These are phyloP conservation scores for Zenarchopterus dispar DNA, from an alignment of 2,797 vertebrate genomes.

Conservation along the genomic window DNA sequence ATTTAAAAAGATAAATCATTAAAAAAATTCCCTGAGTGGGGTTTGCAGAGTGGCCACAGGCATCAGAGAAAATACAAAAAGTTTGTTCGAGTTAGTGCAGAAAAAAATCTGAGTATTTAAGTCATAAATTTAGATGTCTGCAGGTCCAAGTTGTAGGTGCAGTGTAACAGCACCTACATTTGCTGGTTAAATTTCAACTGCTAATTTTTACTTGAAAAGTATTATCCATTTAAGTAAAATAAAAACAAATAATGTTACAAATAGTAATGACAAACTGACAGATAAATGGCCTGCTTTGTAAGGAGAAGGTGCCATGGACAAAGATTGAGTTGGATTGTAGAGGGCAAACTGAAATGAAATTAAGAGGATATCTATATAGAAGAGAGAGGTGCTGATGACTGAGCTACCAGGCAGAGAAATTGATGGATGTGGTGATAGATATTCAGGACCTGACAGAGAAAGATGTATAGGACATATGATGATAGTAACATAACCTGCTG, in stretches of 20 bases:
- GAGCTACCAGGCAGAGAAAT: slow-evolving; percentile 11
- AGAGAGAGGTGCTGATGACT: slow-evolving; percentile 1
- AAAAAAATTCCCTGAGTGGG: slow-evolving; percentile 32
- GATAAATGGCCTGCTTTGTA: no score
- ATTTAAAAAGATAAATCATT: slow-evolving; percentile 25
- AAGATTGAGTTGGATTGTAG: no score
- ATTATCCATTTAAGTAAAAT: no score
- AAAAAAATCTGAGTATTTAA: slow-evolving; percentile 21
- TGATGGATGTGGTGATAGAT: slow-evolving; percentile 8
- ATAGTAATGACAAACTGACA: no score
- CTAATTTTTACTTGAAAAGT: no score
- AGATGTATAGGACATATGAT: slow-evolving; percentile 9
- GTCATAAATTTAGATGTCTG: slow-evolving; percentile 7
- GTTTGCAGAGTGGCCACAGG: slow-evolving; percentile 5
- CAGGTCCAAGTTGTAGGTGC: no score
- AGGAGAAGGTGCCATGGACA: no score
- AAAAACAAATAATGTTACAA: no score
- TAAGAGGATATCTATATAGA: slow-evolving; percentile 1
- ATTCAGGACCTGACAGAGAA: slow-evolving; percentile 11
- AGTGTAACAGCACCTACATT: no score
- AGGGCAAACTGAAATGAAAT: not conserved
- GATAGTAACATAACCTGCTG: slow-evolving; percentile 9
- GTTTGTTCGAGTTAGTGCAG: slow-evolving; percentile 15
- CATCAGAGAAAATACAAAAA: slow-evolving; percentile 5
- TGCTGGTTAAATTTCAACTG: no score